Evolutionary conservation across 1,140 invertebrate genomes (phyloP), one percentile per base, ranked within the genome.

Genomic region (Varroa destructor): DNA sequence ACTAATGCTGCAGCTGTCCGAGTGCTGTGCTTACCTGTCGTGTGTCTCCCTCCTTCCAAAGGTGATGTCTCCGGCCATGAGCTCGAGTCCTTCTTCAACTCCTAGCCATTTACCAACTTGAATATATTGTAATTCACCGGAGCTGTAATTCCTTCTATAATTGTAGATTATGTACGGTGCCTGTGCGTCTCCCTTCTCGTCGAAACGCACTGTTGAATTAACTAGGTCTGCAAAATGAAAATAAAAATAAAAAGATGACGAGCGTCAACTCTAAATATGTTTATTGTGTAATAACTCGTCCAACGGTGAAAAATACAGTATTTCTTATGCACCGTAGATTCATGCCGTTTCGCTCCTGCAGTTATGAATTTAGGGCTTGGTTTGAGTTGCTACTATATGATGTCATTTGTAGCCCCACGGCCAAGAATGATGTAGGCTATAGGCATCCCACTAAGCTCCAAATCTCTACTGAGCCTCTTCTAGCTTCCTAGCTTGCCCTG

Each of bases 151-250:
- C 76, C 81, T 80, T 74, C 83, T 83, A 75, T 84, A 85, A 78
- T 85, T 85, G 74, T 78, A 80, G 73, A 86, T 85, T 72, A 84
- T 85, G 76, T 86, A 86, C 42, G 85, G 79, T 6, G 86, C 84
- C 6, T 86, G 79, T n/a, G 86, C 86, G 76, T 87, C 86, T 6
- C 86, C 86, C 73, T 84, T 80, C 70, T 82, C 79, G 77, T 87
- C 85, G 76, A 87, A 87, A 74, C 84, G 82, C 57, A 87, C 86
- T 72, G 83, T 80, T 75, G 84, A 86, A 55, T 84, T 85, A 36
- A 84, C 85, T 54, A 83, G 75, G 81, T 87, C 86, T 71, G 43
- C 12, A 55, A 58, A 6, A 43, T 2, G 55, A 74, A 72, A 72
- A 46, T 0, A 74, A 74, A 40, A 14, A 40, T 51, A 74, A 55